Percentiles rank a stretch among this genome's conserved stretches.
Evolutionary conservation across 2,797 vertebrate genomes (phyloP).

Genomic region (Pseudochirops cupreus): DNA sequence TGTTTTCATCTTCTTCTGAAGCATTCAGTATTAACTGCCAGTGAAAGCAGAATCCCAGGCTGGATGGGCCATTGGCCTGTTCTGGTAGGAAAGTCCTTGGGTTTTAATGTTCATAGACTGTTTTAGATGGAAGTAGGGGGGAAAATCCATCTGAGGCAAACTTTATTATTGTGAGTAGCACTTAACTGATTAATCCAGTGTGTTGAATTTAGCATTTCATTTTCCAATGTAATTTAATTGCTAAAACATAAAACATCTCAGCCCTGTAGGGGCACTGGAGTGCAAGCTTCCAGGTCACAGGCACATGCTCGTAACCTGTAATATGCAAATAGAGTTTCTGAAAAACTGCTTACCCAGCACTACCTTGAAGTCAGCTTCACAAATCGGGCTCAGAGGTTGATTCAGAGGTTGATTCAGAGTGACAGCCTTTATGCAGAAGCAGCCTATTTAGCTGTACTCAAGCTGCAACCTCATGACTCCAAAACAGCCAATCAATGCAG

Average conservation of each 20-base stretch:
- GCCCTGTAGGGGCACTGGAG: slow-evolving; percentile 16
- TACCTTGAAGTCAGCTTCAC: not conserved
- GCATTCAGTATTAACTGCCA: slow-evolving; percentile 57
- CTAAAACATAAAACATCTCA: slow-evolving; percentile 11
- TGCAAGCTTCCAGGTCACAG: not conserved
- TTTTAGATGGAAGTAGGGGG: slow-evolving; percentile 41
- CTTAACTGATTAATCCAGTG: slow-evolving; percentile 15
- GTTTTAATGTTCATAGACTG: slow-evolving; percentile 53
- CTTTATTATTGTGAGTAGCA: slow-evolving; percentile 32
- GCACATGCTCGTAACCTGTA: slow-evolving; percentile 15
- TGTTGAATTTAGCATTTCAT: not conserved
- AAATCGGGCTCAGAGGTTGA: not conserved
- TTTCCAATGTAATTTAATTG: slow-evolving; percentile 45
- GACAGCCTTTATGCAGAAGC: not conserved
- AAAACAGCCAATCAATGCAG: not conserved
- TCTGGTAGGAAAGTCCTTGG: slow-evolving; percentile 34
- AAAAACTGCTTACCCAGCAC: not conserved
- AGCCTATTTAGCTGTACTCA: not conserved
- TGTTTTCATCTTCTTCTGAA: slow-evolving; percentile 63
- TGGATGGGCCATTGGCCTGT: slow-evolving; percentile 51
- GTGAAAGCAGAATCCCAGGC: slow-evolving; percentile 43
- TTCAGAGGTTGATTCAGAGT: not conserved
- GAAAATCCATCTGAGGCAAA: slow-evolving; percentile 6
- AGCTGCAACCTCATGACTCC: not conserved
- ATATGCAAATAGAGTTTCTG: not conserved